Conservation (phyloP, 2,113 vertebrate genomes). For the Cepphus grylle region DNA sequence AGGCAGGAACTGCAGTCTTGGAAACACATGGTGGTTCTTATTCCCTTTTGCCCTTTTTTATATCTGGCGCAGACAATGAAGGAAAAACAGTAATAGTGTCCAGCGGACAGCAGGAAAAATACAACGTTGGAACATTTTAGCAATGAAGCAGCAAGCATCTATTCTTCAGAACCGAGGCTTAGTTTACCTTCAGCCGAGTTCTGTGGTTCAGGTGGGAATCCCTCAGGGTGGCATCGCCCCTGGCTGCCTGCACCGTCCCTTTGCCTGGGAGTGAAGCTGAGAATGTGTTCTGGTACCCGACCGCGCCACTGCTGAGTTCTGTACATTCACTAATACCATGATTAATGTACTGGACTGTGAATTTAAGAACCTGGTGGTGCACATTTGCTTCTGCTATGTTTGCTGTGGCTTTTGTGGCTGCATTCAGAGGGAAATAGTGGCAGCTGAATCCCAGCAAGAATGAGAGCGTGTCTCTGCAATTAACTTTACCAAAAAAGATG, state of each 20-base stretch:
- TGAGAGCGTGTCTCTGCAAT: not conserved
- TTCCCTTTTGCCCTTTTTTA: not conserved
- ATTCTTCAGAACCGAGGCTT: not conserved
- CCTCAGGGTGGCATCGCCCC: not conserved
- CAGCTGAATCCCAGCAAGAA: not conserved
- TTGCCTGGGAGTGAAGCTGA: not conserved
- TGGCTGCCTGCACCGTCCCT: fast-evolving
- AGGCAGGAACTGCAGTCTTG: conserved; percentile 2
- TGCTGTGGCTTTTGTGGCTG: not conserved
- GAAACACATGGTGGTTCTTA: conserved; percentile 24
- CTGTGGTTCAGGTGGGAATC: not conserved
- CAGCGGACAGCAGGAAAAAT: not conserved
- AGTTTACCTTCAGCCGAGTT: not conserved
- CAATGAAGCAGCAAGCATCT: not conserved
- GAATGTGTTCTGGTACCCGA: not conserved
- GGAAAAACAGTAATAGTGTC: conserved; percentile 12
- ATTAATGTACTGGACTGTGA: not conserved
- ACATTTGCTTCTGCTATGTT: not conserved
- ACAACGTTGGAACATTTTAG: not conserved
- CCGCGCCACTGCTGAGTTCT: not conserved
- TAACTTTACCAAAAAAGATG: conserved; percentile 16
- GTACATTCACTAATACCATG: fast-evolving
- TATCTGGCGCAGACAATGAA: not conserved
- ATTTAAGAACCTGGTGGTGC: not conserved
- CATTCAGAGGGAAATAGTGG: not conserved